Conservation (phyloP, 2,797 vertebrate species). For the Scyliorhinus canicula region DNA sequence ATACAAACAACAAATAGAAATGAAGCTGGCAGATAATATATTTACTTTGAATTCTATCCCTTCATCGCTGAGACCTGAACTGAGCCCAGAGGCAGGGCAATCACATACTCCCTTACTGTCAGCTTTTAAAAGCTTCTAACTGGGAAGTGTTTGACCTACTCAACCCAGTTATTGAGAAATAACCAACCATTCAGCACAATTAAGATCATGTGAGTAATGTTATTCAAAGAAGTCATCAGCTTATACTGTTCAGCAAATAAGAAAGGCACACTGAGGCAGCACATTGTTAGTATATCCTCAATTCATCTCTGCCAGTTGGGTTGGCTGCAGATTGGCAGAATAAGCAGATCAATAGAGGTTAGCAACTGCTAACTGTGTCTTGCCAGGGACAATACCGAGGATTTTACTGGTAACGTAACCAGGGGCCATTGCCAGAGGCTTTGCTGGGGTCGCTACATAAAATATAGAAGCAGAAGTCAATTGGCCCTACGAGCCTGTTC, state of each 20-base stretch:
- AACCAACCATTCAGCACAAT: neutral
- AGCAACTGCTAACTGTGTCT: neutral
- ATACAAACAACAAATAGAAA: neutral
- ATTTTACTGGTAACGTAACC: neutral
- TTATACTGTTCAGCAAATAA: neutral
- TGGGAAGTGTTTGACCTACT: neutral
- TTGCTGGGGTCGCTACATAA: too few species aligned
- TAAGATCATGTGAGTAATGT: neutral
- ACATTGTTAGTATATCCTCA: neutral
- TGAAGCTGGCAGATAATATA: neutral
- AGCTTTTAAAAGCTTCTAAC: neutral
- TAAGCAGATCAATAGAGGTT: neutral
- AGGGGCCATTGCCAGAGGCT: neutral
- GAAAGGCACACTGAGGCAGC: neutral
- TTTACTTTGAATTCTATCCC: neutral
- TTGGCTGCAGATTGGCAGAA: neutral
- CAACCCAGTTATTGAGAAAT: neutral
- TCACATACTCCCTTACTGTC: neutral
- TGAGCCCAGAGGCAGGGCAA: neutral
- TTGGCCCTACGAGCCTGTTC: too few species aligned
- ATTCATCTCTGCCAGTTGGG: neutral
- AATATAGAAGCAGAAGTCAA: too few species aligned
- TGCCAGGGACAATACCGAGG: neutral
- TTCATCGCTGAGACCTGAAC: neutral
- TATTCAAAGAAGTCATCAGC: neutral